Evolutionary conservation across 1,140 invertebrate species (phyloP), one percentile per base, ranked within the genome.

Genomic region (Aphaenogaster rudis): DNA sequence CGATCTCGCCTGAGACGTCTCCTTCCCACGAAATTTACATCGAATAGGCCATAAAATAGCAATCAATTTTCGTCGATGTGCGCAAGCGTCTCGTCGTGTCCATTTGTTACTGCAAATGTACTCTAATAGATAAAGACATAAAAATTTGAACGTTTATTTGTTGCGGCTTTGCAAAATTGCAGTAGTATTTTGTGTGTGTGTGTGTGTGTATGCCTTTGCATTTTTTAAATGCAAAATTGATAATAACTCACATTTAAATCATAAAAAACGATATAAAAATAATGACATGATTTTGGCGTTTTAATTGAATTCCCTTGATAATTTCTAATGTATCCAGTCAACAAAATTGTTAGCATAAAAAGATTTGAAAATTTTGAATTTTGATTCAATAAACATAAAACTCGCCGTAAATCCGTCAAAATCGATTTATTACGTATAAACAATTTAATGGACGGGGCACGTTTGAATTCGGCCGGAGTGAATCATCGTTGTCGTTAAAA

Each of bases 401-500:
- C 9, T n/a, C 17, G n/a, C 21, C 7, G 8, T 81, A 71, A 81
- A 57, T 67, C 13, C 15, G 8, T 69, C 50, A 17, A 42, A 42
- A 8, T 54, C 13, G 17, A 57, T 81, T 45, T 54, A 54, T 64
- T 48, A 48, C 11, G 0, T 7, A 64, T 42, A 69, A 67, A 69
- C 64, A 74, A 61, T 82, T 82, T 82, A 74, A 74, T 36, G 11
- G 9, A 7, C 39, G 36, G 6, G 21, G 21, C 59, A 13, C 21
- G 9, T 39, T 42, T 28, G 45, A 63, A 71, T 71, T 81, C 28
- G 28, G 0, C 28, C 54, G 21, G 15, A 82, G 21, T 48, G 67
- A 82, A n/a, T 82, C 80, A 61, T 82, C 33, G 36, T 74, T n/a
- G 67, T 66, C 72, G 72, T 76, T 77, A 86, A 77, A 86, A 52